Evolutionary conservation across 2,888 invertebrate genomes (phyloP).

Genomic region (Pantelozetes paolii): DNA sequence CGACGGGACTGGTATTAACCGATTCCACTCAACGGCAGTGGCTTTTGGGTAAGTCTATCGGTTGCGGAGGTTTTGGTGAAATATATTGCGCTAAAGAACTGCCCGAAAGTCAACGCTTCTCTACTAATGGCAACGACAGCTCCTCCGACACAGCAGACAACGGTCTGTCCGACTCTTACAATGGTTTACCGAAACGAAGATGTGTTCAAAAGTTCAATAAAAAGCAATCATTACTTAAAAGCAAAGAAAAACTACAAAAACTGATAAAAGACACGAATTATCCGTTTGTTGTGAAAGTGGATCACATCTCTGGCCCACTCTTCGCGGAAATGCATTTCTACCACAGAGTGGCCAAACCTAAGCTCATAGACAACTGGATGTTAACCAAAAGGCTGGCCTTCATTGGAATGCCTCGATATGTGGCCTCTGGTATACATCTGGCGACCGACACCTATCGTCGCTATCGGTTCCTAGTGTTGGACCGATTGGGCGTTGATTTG

Average conservation of each 20-base stretch:
- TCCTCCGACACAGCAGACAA: not conserved
- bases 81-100: slow-evolving; percentile 66
- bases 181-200: slow-evolving; percentile 23
- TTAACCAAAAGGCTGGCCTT: slow-evolving; percentile 55
- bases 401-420: slow-evolving; percentile 81
- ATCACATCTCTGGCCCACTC: slow-evolving; percentile 83
- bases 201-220: slow-evolving; percentile 19
- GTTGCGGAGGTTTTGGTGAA: slow-evolving; percentile 87
- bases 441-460: slow-evolving; percentile 48
- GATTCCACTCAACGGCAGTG: slow-evolving; percentile 75
- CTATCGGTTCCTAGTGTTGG: slow-evolving; percentile 88
- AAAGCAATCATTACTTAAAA: not conserved
- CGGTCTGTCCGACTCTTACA: not conserved
- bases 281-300: slow-evolving; percentile 42
- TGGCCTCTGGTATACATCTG: slow-evolving; percentile 70
- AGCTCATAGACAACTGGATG: slow-evolving; percentile 50
- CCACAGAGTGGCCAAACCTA: slow-evolving; percentile 72
- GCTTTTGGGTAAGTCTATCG: slow-evolving; percentile 80
- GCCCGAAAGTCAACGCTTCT: not conserved
- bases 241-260: slow-evolving; percentile 6
- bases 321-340: slow-evolving; percentile 97
- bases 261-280: slow-evolving; percentile 30
- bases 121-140: not conserved
- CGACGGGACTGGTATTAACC: slow-evolving; percentile 68
- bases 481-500: slow-evolving; percentile 79